phyloP scores from a whole-genome alignment of 92 coral and sea anemone species.

The Siderastrea radians region DNA sequence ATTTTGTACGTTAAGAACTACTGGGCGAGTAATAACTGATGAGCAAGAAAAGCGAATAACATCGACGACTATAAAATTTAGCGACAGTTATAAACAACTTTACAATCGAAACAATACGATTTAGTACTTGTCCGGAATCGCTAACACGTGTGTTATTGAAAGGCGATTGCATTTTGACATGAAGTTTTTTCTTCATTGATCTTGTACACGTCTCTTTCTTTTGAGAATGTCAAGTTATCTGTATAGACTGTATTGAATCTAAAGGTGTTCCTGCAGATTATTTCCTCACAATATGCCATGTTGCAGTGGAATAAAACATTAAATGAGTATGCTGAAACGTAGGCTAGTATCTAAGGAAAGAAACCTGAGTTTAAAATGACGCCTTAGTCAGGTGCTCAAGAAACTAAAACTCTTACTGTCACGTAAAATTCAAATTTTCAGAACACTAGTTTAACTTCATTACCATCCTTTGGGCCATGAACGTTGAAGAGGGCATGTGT shows the following conservation, averaged over 20 bases:
- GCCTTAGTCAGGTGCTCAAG: slow-evolving; percentile 24
- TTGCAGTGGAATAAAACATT: slow-evolving; percentile 15
- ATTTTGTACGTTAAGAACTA: not conserved
- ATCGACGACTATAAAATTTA: not conserved
- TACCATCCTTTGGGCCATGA: not conserved
- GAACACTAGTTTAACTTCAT: not conserved
- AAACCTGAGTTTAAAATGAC: slow-evolving; percentile 20
- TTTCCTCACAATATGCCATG: slow-evolving; percentile 12
- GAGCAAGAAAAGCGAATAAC: not conserved
- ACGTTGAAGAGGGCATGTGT: not conserved
- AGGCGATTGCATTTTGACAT: slow-evolving; percentile 32
- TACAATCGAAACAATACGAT: slow-evolving; percentile 40
- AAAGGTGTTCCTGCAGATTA: slow-evolving; percentile 44
- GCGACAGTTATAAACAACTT: slow-evolving; percentile 17
- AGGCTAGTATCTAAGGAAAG: slow-evolving; percentile 19
- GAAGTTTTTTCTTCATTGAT: slow-evolving; percentile 8
- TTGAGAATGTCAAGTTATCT: slow-evolving; percentile 18
- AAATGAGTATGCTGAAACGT: not conserved
- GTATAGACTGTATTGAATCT: slow-evolving; percentile 20
- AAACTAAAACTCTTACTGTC: not conserved
- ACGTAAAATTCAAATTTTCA: not conserved
- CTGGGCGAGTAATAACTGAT: not conserved
- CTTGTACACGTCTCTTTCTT: slow-evolving; percentile 18
- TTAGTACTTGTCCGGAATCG: slow-evolving; percentile 1
- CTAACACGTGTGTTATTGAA: slow-evolving; percentile 55